Base-by-base conservation (phyloP, 2,888 invertebrate genomes). In the Litoditis marina region DNA sequence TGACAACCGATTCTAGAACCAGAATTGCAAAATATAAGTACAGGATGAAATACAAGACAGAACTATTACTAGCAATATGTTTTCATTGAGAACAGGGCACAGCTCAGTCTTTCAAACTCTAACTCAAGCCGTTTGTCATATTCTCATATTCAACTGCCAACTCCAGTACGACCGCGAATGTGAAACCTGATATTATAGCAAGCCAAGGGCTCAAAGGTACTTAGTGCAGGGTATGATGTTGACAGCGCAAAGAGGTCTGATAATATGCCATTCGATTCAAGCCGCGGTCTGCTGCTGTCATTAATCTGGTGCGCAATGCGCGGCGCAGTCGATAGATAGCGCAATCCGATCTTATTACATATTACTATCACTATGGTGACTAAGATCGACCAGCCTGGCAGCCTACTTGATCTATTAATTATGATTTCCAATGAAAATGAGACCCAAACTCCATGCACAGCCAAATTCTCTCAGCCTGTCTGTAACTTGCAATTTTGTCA, bases 251-350 rank as follows among this genome's bases (percentile, higher is more conserved):
- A 44, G 44, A 44, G 19, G 22, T 13, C 44, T 49, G 44, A 60
- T 60, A 60, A 57, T 47, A 51, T 51, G 30, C 51, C 59, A 59
- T 42, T n/a, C 36, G 59, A 50, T 27, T 50, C 58, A 51, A 58
- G 58, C n/a, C n/a, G n/a, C n/a, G n/a, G n/a, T 19, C 44, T 22
- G 25, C 44, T 19, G 44, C 44, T 44, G 44, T 61, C 61, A 61
- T 55, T 61, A 54, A 55, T 61, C 61, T 46, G 46, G 54, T 39
- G 39, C 54, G 61, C 61, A 61, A n/a, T 61, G 61, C 61, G 61
- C 61, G 25, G 61, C 62, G 62, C 57, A 62, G 42, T 62, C 62
- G 55, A 61, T 55, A 61, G 47, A 49, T 36, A 30, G 47, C 44
- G 44, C 44, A 22, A 44, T 8, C 49, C 55, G 54, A 61, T 55